These are phyloP conservation scores for Parauchenoglanis ngamensis DNA, from an alignment of 2,797 vertebrate genomes.

Conservation along the genomic window DNA sequence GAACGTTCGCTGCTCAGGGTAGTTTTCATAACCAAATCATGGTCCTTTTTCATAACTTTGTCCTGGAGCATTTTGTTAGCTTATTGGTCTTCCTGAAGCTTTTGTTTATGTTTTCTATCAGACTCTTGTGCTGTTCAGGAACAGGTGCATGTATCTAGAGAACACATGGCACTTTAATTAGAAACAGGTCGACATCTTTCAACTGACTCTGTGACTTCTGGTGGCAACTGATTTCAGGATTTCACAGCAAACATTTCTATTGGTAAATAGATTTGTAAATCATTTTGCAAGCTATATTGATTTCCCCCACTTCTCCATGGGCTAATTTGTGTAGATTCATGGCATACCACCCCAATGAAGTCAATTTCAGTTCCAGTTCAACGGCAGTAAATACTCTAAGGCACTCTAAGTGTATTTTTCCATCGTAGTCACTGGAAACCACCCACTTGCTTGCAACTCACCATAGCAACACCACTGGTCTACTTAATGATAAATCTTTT, in stretches of 20 bases:
- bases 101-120: neutral
- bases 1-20: neutral
- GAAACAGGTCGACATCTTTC: neutral
- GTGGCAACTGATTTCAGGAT: neutral
- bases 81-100: neutral
- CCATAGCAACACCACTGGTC: neutral
- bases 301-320: neutral
- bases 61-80: neutral
- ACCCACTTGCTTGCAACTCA: neutral
- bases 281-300: neutral
- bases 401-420: conserved; percentile 13
- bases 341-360: neutral
- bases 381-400: neutral
- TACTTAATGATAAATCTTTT: neutral
- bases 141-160: neutral
- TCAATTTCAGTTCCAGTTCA: neutral
- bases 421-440: conserved; percentile 6
- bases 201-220: neutral
- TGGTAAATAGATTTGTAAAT: neutral
- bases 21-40: neutral
- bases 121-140: neutral
- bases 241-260: neutral
- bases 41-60: neutral
- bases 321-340: neutral
- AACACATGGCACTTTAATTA: neutral